Conservation (phyloP, 2,113 vertebrate genomes). For the Malurus cyaneus region DNA sequence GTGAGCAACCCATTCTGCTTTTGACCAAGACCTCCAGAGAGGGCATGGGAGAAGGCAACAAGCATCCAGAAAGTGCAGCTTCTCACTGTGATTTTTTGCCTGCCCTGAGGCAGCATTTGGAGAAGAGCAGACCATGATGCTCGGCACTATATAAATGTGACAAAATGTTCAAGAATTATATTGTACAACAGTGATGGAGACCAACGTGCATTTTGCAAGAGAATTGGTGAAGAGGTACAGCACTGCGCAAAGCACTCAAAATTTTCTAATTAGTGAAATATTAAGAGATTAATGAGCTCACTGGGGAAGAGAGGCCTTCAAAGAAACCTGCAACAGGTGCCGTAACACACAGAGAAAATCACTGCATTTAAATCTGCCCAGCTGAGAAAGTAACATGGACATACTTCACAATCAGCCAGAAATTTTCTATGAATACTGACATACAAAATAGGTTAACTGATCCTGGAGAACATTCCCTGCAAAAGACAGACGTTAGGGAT, state of each 20-base stretch:
- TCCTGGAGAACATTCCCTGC: not conserved
- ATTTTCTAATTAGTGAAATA: not conserved
- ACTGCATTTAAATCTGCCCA: not conserved
- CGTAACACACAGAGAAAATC: not conserved
- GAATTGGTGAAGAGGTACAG: not conserved
- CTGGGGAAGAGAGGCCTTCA: not conserved
- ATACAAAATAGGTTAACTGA: not conserved
- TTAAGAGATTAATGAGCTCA: not conserved
- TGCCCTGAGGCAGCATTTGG: not conserved
- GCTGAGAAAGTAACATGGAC: not conserved
- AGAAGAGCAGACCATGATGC: not conserved
- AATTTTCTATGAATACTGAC: not conserved
- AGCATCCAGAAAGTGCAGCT: not conserved
- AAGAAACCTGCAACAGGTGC: not conserved
- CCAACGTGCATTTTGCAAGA: not conserved
- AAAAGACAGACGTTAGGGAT: not conserved
- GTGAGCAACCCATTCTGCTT: not conserved
- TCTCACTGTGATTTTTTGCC: not conserved
- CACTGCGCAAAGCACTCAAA: not conserved
- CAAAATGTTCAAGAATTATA: not conserved
- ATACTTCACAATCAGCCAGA: not conserved
- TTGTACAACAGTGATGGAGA: not conserved
- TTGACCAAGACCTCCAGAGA: not conserved
- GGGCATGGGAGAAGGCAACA: not conserved
- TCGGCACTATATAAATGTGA: not conserved